These are phyloP conservation scores for Helarctos malayanus DNA, from an alignment of 2,797 vertebrate species.

Conservation along the genomic window DNA sequence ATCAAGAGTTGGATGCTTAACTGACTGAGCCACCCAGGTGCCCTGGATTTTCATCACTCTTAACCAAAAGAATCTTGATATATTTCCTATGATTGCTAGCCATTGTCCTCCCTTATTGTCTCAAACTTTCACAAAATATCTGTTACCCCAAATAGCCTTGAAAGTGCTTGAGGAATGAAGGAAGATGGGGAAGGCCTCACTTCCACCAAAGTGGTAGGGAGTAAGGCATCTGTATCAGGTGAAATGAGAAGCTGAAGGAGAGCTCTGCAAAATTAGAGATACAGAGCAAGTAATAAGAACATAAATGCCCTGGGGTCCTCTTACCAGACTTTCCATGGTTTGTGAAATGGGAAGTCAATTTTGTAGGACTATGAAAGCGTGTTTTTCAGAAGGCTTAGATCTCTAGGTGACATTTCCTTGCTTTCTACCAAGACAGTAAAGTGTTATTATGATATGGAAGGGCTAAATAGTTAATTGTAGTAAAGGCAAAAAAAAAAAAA, in stretches of 20 bases:
- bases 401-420: background rate
- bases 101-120: background rate
- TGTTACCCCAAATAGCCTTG: background rate
- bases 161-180: background rate
- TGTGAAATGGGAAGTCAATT: conserved; percentile 13
- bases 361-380: background rate
- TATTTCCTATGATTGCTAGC: background rate
- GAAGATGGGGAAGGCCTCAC: background rate
- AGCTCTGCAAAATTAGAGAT: background rate
- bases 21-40: background rate
- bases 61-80: background rate
- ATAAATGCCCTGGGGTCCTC: background rate
- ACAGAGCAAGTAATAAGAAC: background rate
- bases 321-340: background rate
- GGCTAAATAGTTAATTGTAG: background rate
- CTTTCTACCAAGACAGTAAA: background rate
- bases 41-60: conserved; percentile 26
- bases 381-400: background rate
- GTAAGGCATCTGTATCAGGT: background rate
- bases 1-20: background rate
- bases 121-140: conserved; percentile 8
- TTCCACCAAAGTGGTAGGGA: background rate
- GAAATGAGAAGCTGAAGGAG: background rate
- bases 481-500: background rate
- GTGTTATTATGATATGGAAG: background rate